These are phyloP conservation scores for Gavialis gangeticus DNA, from an alignment of 2,113 vertebrate genomes.

Conservation along the genomic window DNA sequence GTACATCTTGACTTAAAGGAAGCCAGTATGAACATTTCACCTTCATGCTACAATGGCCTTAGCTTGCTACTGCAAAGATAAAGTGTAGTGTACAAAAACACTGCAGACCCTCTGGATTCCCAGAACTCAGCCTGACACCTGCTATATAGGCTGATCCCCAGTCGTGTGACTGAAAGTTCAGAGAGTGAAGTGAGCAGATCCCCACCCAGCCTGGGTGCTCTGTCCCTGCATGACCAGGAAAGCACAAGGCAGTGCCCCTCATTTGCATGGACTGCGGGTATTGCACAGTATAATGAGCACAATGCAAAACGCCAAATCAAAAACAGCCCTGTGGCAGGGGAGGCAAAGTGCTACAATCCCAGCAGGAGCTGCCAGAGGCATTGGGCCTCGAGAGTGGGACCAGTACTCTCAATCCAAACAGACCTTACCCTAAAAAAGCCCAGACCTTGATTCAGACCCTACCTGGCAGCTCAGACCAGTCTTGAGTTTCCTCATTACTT, in stretches of 20 bases:
- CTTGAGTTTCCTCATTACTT: neutral
- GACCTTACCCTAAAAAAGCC: neutral
- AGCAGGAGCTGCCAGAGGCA: neutral
- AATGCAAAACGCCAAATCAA: neutral
- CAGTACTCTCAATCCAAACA: neutral
- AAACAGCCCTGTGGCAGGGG: neutral
- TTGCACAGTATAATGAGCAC: neutral
- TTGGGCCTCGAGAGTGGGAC: neutral
- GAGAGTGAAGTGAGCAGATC: neutral
- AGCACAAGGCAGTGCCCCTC: neutral
- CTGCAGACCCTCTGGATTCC: neutral
- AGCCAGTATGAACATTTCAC: neutral
- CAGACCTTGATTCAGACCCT: neutral
- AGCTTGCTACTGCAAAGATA: neutral
- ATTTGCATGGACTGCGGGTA: neutral
- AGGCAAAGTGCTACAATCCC: neutral
- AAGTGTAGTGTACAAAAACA: neutral
- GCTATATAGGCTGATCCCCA: neutral
- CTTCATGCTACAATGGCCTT: neutral
- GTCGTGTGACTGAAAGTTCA: neutral
- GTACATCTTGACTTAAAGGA: neutral
- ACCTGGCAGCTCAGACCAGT: neutral
- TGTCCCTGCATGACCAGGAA: neutral
- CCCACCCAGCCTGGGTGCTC: neutral
- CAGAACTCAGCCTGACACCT: neutral